A percentile compares a stretch with the other conserved stretches of the same genome.
Evolutionary conservation across 2,113 vertebrate species (phyloP).

Genomic region (Platysternon megacephalum): DNA sequence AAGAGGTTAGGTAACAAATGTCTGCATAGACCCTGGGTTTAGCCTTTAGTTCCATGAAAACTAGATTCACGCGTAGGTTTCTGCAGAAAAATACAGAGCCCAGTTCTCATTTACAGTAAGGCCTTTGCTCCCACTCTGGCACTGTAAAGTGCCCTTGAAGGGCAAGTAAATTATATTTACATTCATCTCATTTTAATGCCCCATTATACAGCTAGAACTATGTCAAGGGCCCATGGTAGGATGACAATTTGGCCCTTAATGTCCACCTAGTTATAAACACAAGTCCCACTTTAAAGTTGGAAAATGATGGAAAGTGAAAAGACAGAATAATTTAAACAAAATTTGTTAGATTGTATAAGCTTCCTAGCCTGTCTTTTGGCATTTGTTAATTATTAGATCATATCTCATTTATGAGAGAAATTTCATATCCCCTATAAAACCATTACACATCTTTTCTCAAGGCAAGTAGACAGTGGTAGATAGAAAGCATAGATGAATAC

Average conservation of each 20-base stretch:
- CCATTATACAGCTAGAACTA: accelerated
- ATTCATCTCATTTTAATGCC: conserved; percentile 13
- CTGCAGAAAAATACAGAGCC: not conserved
- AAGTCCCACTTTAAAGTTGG: conserved; percentile 24
- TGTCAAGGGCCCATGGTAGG: not conserved
- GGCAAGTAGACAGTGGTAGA: conserved; percentile 28
- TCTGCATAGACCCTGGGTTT: not conserved
- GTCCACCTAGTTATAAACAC: conserved; percentile 32
- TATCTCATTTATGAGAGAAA: conserved; percentile 55
- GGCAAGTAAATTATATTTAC: conserved; percentile 11
- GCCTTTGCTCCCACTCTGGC: not conserved
- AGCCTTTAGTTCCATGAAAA: not conserved
- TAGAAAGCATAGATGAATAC: conserved; percentile 8
- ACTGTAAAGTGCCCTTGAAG: not conserved
- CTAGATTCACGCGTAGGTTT: not conserved
- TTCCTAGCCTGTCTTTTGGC: conserved; percentile 46
- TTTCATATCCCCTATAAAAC: conserved; percentile 51
- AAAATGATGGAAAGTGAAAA: conserved; percentile 3
- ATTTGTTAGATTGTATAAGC: conserved; percentile 33
- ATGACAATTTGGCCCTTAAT: conserved; percentile 42
- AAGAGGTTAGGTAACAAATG: not conserved
- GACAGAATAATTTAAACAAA: conserved; percentile 36
- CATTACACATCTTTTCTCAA: conserved; percentile 41
- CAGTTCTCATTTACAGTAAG: not conserved
- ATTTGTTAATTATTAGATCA: conserved; percentile 65